Base-by-base conservation (phyloP, 2,888 invertebrate species). In the Teinopalpus imperialis region DNA sequence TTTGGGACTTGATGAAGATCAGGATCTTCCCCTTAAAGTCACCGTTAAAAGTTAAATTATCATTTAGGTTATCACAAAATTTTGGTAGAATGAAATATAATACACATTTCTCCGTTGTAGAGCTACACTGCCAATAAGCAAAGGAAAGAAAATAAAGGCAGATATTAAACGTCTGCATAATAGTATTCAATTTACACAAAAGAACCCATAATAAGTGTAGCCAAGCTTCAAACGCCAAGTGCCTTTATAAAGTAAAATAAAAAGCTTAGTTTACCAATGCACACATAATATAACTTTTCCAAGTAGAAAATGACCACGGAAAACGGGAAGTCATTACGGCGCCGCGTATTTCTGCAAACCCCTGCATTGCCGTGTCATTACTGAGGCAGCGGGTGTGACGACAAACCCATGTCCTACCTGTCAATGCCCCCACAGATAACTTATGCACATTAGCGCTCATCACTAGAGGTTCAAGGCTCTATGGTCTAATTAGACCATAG, bases 291-390 rank as follows among this genome's bases (percentile, higher is more conserved):
- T 43, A 21, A 43, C 20, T 43, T 35, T 27, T 27, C 43, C 43
- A 34, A 29, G 27, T 43, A 27, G 34, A 42, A 42, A 42, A 42
- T 35, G 3, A 30, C 27, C 13, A 20, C 26, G 26, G 34, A 34
- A 36, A 21, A 27, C 21, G 30, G 43, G 24, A 43, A 43, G 43
- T 36, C 29, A 36, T 43, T 36, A 43, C 10, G 20, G 16, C 21
- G 23, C 10, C 36, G 5, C 20, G 20, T 43, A 35, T 43, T 43
- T 41, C 31, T 27, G 43, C 43, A 43, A 30, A 36, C 10, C 8
- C 36, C 10, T 8, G 30, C 35, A 36, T 36, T 30, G 43, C 36
- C 30, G 43, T 36, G 43, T 43, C 29, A 43, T 43, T 43, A 43
- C 10, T 14, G 36, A 36, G 16, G 14, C 36, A 36, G 10, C 2